These are phyloP conservation scores for Centrocercus urophasianus DNA, from an alignment of 2,113 vertebrate genomes.

Conservation along the genomic window DNA sequence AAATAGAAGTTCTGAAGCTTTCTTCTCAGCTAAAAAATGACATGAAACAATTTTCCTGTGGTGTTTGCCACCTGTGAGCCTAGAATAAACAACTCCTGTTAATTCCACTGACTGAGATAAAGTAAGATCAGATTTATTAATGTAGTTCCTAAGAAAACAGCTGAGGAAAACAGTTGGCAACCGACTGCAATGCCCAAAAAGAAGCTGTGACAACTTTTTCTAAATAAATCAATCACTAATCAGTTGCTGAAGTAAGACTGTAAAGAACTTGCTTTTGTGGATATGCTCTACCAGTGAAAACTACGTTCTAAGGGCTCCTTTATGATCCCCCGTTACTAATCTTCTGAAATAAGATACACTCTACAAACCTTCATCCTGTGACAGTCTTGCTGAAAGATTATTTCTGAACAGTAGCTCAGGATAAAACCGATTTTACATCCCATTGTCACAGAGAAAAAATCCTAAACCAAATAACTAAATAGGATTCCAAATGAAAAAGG, in stretches of 20 bases:
- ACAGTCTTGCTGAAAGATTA: background rate
- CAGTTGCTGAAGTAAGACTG: background rate
- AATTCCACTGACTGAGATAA: background rate
- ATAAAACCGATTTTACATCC: background rate
- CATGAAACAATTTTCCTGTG: constrained; percentile 19
- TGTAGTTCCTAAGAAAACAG: background rate
- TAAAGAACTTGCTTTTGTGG: background rate
- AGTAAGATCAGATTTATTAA: constrained; percentile 9
- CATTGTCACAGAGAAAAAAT: background rate
- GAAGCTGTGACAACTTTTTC: background rate
- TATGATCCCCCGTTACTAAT: background rate
- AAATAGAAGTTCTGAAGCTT: constrained; percentile 31
- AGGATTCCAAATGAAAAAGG: background rate
- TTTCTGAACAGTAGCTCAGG: background rate
- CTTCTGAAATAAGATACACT: background rate
- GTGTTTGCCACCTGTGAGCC: constrained; percentile 35
- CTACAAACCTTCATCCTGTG: background rate
- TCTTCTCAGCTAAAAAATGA: constrained; percentile 9
- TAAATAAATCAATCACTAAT: background rate
- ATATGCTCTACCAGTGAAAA: background rate
- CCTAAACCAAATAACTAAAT: background rate
- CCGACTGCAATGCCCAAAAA: background rate
- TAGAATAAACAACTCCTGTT: background rate
- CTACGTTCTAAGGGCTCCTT: background rate
- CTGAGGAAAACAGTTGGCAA: background rate